Evolutionary conservation across 1,140 invertebrate genomes (phyloP), one percentile per base, ranked within the genome.

Genomic region (Penaeus chinensis): DNA sequence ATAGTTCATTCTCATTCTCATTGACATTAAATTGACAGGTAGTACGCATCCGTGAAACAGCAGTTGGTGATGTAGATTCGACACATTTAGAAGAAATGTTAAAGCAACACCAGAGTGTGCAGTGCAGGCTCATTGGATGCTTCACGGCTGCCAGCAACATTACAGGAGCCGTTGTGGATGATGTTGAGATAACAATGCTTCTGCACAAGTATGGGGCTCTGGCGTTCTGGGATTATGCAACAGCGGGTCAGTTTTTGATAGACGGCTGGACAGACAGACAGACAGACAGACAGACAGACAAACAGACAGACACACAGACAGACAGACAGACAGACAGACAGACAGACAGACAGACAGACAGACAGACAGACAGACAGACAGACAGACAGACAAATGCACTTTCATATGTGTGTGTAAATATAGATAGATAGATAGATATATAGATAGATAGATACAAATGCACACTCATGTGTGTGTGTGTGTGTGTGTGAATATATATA

Each of bases 171-270:
- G 91, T 98, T 74, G 94, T 95, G 76, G 96, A 98, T 93, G 96
- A 97, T 91, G 94, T 97, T 54, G 94, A 95, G 1, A 95, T 97
- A 13, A 97, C 97, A 2, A 92, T 96, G 20, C 92, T 97, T 2
- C 93, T 98, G 13, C 96, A 98, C 91, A 95, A 95, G 90, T 96
- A 97, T 91, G 95, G 95, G 4, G 97, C 96, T 4, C 93, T 97
- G 81, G 95, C 96, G 5, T 95, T 98, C 91, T 98, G 97, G 96
- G 97, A 98, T 92, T 98, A 97, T 92, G 96, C 96, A 8, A 94
- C 96, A 16, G 96, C 96, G 76, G 94, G 94, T 94, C 90, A 90
- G 91, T 91, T 54, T 54, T 11, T 54, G 54, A 54, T 47, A 4
- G 7, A 13, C 32, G 32, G 32, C 0, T 32, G 32, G 32, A 32